Evolutionary conservation across 2,888 invertebrate genomes (phyloP), one percentile per base, ranked within the genome.

Genomic region (Drosophila quinaria): DNA sequence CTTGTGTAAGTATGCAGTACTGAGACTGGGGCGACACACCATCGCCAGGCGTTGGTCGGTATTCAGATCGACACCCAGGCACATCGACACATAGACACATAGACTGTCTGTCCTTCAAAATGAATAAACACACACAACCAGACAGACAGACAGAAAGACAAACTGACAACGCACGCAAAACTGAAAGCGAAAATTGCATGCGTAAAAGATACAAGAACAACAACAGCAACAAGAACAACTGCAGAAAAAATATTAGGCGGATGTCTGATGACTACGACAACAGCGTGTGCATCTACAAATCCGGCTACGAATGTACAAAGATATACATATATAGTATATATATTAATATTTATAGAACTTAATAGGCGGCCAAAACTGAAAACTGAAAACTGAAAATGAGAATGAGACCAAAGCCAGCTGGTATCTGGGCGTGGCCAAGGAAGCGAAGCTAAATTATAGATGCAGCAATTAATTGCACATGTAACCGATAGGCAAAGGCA

Each of bases 41-140:
- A 70, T 46, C 73, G 58, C 73, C 74, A 74, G 70, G 79, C 79
- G 79, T 76, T 62, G 77, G 79, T 84, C 87, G 88, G 81, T 83
- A 88, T 86, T 86, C 88, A 88, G 84, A 86, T 84, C 84, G 81
- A 84, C 84, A 84, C 78, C 86, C 88, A 84, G 76, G 80, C 83
- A 76, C 67, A 71, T 56, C 61, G 56, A 51, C 70, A 54, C 37
- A 78, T 80, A 70, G 77, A 75, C 59, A 75, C 59, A 74, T 69
- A 85, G 68, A 85, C 71, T 77, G 86, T 72, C 81, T 89, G 87
- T 87, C 87, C 85, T 89, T 87, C 85, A 89, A 81, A 87, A 67
- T 59, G 74, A 73, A 87, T 89, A 76, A 81, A 78, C 78, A 70
- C 67, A 76, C 47, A 63, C 61, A 66, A 10, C 60, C 50, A 78